phyloP scores from a whole-genome alignment of 2,888 invertebrate genomes.

The Neocrepidodera transversa region DNA sequence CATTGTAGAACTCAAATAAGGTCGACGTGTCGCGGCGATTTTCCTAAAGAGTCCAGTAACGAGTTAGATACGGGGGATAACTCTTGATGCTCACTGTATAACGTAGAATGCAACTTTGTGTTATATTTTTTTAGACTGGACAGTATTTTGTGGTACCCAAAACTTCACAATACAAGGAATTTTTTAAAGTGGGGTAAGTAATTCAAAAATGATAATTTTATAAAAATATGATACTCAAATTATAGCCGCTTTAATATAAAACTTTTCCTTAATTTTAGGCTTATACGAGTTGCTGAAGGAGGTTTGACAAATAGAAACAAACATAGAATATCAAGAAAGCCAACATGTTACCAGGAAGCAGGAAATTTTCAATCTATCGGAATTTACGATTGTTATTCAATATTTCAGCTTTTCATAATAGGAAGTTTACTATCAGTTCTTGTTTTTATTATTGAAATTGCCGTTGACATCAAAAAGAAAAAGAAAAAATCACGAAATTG shows the following conservation, averaged over 20 bases:
- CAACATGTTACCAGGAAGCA: constrained; percentile 47
- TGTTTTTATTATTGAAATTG: constrained; percentile 39
- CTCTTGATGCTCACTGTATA: not conserved
- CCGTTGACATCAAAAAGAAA: not conserved
- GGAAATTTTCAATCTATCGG: constrained; percentile 51
- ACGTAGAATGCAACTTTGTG: not conserved
- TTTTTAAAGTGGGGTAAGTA: constrained; percentile 49
- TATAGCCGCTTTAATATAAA: no score
- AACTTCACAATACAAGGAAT: constrained; percentile 48
- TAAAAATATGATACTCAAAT: no score
- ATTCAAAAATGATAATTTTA: no score
- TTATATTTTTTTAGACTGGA: constrained; percentile 33
- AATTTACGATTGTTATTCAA: constrained; percentile 48
- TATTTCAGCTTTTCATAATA: constrained; percentile 44
- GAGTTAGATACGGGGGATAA: no score
- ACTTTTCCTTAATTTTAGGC: no score
- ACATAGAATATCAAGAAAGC: constrained; percentile 43
- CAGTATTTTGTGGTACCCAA: constrained; percentile 46
- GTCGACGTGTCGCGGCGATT: no score
- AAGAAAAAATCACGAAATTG: no score
- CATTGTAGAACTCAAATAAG: no score
- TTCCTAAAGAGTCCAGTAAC: no score
- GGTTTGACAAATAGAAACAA: constrained; percentile 45
- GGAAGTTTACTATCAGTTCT: constrained; percentile 41
- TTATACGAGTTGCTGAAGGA: constrained; percentile 45